These are phyloP conservation scores for Sipha flava DNA, from an alignment of 1,140 invertebrate genomes.

Conservation along the genomic window DNA sequence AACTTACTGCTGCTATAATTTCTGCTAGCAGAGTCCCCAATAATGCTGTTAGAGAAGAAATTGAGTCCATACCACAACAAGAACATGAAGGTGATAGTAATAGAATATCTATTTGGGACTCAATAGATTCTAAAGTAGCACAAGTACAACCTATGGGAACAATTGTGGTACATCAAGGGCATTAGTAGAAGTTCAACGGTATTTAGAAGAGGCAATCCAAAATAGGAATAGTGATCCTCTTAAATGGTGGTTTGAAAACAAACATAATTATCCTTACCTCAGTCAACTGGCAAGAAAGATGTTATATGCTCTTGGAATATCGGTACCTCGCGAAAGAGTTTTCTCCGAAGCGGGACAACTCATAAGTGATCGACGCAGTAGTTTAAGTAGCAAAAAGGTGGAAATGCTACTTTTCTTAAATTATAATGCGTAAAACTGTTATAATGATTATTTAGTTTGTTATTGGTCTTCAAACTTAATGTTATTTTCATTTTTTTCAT, in stretches of 20 bases:
- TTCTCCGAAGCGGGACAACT: conserved; percentile 26
- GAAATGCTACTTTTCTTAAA: too few relatives aligned
- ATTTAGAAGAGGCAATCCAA: background rate
- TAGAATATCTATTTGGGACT: background rate
- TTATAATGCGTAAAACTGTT: too few relatives aligned
- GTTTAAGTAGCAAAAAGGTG: too few relatives aligned
- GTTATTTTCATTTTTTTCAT: too few relatives aligned
- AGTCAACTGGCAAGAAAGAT: background rate
- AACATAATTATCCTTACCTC: conserved; percentile 10
- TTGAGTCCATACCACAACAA: too few relatives aligned
- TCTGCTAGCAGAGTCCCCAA: too few relatives aligned
- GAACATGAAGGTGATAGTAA: too few relatives aligned
- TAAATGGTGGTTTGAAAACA: conserved; percentile 18
- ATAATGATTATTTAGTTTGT: too few relatives aligned
- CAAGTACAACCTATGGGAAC: background rate
- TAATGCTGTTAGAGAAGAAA: too few relatives aligned
- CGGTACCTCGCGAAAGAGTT: conserved; percentile 28
- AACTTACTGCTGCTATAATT: too few relatives aligned
- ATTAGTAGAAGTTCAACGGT: conserved; percentile 31
- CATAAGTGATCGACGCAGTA: too few relatives aligned
- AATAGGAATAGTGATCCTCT: conserved; percentile 5
- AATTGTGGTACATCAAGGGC: background rate
- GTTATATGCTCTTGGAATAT: conserved; percentile 13
- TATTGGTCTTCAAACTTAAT: too few relatives aligned
- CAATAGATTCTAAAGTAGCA: background rate